A percentile compares a stretch with the other conserved stretches of the same genome.
These are phyloP conservation scores for Pollenia angustigena DNA, from an alignment of 2,888 invertebrate genomes.

Conservation along the genomic window DNA sequence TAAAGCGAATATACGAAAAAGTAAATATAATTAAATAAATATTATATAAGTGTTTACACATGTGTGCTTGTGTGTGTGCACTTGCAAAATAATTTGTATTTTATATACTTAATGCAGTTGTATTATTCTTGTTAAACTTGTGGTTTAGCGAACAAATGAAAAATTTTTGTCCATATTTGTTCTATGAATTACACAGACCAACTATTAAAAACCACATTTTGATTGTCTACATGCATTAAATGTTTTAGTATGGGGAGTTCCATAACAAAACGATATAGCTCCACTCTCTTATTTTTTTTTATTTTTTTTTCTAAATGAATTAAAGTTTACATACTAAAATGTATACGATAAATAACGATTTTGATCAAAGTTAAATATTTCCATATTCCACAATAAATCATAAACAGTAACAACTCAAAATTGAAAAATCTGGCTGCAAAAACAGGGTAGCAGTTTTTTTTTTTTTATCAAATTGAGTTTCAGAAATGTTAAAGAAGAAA, in stretches of 20 bases:
- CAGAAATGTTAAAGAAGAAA: too few relatives aligned
- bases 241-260: not conserved
- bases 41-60: not conserved
- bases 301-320: too few relatives aligned
- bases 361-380: too few relatives aligned
- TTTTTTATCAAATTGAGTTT: too few relatives aligned
- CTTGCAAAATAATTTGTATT: not conserved
- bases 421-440: too few relatives aligned
- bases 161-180: not conserved
- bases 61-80: not conserved
- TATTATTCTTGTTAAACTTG: constrained; percentile 13
- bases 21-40: not conserved
- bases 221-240: constrained; percentile 24
- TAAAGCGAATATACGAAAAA: not conserved
- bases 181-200: not conserved
- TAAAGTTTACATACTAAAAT: too few relatives aligned
- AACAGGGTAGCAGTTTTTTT: too few relatives aligned
- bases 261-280: too few relatives aligned
- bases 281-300: too few relatives aligned
- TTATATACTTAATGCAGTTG: not conserved
- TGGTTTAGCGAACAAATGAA: constrained; percentile 12
- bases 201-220: constrained; percentile 37
- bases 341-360: too few relatives aligned
- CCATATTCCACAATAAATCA: too few relatives aligned
- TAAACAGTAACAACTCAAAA: too few relatives aligned